Evolutionary conservation across 2,113 vertebrate genomes (phyloP), one percentile per base, ranked within the genome.

Genomic region (Macrotus californicus): DNA sequence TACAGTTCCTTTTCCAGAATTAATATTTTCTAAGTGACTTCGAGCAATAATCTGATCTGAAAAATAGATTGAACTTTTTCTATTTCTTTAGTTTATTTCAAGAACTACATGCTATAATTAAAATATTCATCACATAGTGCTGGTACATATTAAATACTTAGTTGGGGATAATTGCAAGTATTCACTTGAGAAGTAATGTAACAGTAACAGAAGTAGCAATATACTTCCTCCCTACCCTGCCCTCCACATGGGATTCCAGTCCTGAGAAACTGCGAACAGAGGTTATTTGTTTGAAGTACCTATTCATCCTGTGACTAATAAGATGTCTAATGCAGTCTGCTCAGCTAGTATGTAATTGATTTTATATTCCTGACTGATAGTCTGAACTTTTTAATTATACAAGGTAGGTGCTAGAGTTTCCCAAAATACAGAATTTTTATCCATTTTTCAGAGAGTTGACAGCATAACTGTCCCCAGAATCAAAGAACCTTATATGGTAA

Each of bases 261-360:
- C 11, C 34, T 67, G 56, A 64, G 48, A 59, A 93, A 36, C 14
- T 80, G 13, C 31, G 69, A 86, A 72, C 48, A 89, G 54, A 59
- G 18, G 0, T 50, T 69, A 48, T 41, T 52, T 86, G 34, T 83
- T 88, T 85, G 43, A 90, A 76, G 46, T 54, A 43, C 2, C 66
- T 89, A 24, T 43, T 93, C 48, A 56, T 29, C 34, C 75, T 75
- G 4, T 83, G 69, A 69, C 52, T 86, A 85, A 72, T 31, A 85
- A 93, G 52, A 85, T 41, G 29, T 95, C 6, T 72, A 70, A 67
- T 11, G 14, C 29, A 80, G 43, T 95, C 36, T 84, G 72, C 67
- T 89, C 87, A 95, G 52, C 4, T 66, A 95, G n/a, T 3, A 2
- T 92, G 80, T 92, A 88, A 73, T 21, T 80, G 84, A 94, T 75